These are phyloP conservation scores for Apotomis betuletana DNA, from an alignment of 2,888 invertebrate species.

Conservation along the genomic window DNA sequence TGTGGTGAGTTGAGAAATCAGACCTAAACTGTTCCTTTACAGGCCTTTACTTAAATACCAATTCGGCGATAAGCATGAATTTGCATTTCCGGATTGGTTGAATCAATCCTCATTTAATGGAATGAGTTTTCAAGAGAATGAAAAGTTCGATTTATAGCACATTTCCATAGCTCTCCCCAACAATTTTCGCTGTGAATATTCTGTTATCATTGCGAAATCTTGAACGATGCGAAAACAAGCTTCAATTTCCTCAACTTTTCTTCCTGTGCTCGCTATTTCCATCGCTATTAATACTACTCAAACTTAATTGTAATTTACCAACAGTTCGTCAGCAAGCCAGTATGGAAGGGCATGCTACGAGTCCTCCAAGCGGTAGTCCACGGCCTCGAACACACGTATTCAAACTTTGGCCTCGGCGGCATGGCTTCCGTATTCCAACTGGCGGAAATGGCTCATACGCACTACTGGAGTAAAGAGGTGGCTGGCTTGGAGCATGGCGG, in stretches of 20 bases:
- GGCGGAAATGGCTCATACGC: conserved; percentile 99
- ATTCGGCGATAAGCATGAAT: too few species aligned
- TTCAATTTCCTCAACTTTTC: neutral
- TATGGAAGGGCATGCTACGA: conserved; percentile 99
- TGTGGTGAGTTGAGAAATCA: conserved; percentile 87
- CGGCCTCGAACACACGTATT: conserved; percentile 95
- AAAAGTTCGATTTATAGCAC: too few species aligned
- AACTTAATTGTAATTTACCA: neutral
- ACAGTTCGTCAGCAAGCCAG: conserved; percentile 93
- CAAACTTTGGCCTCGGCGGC: conserved; percentile 97
- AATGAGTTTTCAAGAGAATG: too few species aligned
- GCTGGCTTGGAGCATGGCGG: conserved; percentile 83
- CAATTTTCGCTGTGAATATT: too few species aligned
- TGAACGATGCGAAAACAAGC: neutral
- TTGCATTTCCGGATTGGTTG: too few species aligned
- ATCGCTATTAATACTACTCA: too few species aligned
- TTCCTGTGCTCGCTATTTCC: too few species aligned
- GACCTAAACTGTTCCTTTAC: too few species aligned
- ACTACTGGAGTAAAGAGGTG: conserved; percentile 97
- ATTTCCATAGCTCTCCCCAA: too few species aligned
- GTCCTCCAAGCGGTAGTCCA: conserved; percentile 94
- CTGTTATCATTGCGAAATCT: too few species aligned
- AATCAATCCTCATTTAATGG: too few species aligned
- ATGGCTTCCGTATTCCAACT: conserved; percentile 99
- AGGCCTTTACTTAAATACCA: too few species aligned